Percentiles rank a stretch among this genome's conserved stretches.
Conservation (phyloP, 64 coral and sea anemone species). For the Porites lutea region DNA sequence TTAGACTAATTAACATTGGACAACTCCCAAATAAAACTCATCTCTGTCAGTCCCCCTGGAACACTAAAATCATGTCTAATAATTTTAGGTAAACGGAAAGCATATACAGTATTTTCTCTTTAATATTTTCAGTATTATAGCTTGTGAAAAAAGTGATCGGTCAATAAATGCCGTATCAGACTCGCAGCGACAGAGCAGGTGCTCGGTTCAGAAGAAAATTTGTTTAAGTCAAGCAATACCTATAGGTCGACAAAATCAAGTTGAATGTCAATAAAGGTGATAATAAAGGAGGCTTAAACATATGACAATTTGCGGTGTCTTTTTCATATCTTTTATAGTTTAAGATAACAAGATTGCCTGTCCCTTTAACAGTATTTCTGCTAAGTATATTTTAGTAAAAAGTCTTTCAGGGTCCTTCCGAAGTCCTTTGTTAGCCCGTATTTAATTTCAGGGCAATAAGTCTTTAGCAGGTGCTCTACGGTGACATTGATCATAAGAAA, state of each 20-base stretch:
- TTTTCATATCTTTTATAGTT: not conserved
- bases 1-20: too few relatives aligned
- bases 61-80: too few relatives aligned
- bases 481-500: constrained; percentile 24
- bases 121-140: not conserved
- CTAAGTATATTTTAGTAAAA: constrained; percentile 7
- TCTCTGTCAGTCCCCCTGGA: too few relatives aligned
- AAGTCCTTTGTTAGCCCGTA: constrained; percentile 10
- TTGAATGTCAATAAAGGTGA: not conserved
- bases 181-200: not conserved
- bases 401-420: not conserved
- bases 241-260: constrained; percentile 6
- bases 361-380: constrained; percentile 27
- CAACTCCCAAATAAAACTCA: too few relatives aligned
- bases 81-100: too few relatives aligned
- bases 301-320: constrained; percentile 6
- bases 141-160: not conserved
- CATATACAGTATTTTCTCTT: not conserved
- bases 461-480: constrained; percentile 29
- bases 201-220: constrained; percentile 1
- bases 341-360: not conserved
- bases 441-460: constrained; percentile 31
- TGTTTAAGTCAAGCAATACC: constrained; percentile 19
- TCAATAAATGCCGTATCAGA: constrained; percentile 3
- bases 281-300: constrained; percentile 13